Conservation (phyloP, 2,888 invertebrate genomes). For the Yponomeuta malinellus region DNA sequence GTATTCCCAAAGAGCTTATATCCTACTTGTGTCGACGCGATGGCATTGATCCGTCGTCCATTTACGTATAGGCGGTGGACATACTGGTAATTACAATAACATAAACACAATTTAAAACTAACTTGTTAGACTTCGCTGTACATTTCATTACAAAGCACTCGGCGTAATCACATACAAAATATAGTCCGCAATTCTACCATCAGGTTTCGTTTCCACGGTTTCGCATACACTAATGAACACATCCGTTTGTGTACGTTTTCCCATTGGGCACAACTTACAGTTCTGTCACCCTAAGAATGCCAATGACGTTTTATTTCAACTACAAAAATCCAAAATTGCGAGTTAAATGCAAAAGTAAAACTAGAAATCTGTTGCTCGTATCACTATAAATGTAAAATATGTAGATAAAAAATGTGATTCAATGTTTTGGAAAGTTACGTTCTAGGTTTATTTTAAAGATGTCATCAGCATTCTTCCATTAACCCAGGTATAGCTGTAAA, state of each 20-base stretch:
- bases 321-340: no score
- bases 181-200: neutral
- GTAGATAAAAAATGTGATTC: no score
- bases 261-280: neutral
- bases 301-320: no score
- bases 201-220: neutral
- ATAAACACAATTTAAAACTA: conserved; percentile 1
- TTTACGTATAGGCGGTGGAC: conserved; percentile 9
- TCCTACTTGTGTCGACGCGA: neutral
- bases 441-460: no score
- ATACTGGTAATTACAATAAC: conserved; percentile 3
- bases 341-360: no score
- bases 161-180: neutral
- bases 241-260: conserved; percentile 27
- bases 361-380: no score
- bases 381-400: no score
- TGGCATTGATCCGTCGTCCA: conserved; percentile 1
- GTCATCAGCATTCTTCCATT: no score
- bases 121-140: neutral
- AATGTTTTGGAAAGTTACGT: no score
- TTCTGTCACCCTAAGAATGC: no score
- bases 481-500: no score
- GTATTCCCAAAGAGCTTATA: conserved; percentile 19
- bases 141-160: neutral
- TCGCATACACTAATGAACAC: conserved; percentile 37